phyloP scores from a whole-genome alignment of 2,797 vertebrate species.

The Simalia tracyae region DNA sequence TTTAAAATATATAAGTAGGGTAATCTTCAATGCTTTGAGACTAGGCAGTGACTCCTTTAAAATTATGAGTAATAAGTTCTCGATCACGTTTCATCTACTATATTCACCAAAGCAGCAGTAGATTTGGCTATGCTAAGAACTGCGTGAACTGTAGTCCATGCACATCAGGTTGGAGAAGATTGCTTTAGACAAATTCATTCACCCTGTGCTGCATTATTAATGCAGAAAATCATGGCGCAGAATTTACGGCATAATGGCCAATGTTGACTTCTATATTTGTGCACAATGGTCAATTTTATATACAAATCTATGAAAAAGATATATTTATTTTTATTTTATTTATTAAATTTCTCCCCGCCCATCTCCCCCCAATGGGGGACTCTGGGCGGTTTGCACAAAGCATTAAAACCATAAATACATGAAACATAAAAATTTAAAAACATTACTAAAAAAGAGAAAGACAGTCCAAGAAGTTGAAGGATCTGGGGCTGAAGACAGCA shows the following conservation, averaged over 20 bases:
- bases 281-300: neutral
- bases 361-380: too few relatives aligned
- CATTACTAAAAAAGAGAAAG: too few relatives aligned
- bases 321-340: too few relatives aligned
- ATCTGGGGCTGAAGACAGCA: too few relatives aligned
- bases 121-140: neutral
- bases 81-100: neutral
- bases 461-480: too few relatives aligned
- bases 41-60: neutral
- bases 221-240: neutral
- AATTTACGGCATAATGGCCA: neutral
- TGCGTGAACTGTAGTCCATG: neutral
- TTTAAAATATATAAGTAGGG: neutral
- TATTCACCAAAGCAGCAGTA: neutral
- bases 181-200: neutral
- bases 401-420: too few relatives aligned
- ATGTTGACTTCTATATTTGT: neutral
- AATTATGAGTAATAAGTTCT: neutral
- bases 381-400: too few relatives aligned
- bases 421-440: too few relatives aligned
- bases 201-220: neutral
- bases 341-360: too few relatives aligned
- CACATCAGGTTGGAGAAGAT: neutral
- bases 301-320: neutral
- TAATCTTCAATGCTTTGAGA: neutral